Evolutionary conservation across 2,113 vertebrate species (phyloP).

Genomic region (Gnathonemus longibarbis): DNA sequence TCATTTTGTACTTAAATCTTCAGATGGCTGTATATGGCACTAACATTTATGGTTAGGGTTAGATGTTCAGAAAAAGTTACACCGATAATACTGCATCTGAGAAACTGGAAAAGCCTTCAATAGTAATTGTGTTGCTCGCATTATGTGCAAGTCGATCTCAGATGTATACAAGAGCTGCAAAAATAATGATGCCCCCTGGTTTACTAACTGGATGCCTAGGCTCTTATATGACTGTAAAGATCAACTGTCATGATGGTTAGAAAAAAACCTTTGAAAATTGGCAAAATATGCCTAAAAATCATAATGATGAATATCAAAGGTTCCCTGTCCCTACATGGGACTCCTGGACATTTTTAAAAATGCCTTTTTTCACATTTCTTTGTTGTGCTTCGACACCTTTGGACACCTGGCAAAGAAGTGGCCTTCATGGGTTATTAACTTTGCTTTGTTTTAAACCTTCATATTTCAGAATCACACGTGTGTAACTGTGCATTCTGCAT

Average conservation of each 20-base stretch:
- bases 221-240: neutral
- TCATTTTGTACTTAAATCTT: neutral
- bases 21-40: neutral
- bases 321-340: neutral
- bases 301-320: neutral
- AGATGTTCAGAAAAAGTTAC: neutral
- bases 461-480: neutral
- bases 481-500: neutral
- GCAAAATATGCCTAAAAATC: neutral
- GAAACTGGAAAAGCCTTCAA: neutral
- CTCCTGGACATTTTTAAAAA: neutral
- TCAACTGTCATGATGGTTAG: too few species aligned
- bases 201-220: neutral
- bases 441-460: neutral
- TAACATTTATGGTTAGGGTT: neutral
- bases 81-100: neutral
- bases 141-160: neutral
- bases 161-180: neutral
- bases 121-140: neutral
- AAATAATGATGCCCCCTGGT: neutral
- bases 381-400: neutral
- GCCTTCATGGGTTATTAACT: neutral
- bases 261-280: neutral
- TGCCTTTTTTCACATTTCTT: neutral
- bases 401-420: neutral